phyloP scores from a whole-genome alignment of 2,797 vertebrate species.

The Apogon talboti region DNA sequence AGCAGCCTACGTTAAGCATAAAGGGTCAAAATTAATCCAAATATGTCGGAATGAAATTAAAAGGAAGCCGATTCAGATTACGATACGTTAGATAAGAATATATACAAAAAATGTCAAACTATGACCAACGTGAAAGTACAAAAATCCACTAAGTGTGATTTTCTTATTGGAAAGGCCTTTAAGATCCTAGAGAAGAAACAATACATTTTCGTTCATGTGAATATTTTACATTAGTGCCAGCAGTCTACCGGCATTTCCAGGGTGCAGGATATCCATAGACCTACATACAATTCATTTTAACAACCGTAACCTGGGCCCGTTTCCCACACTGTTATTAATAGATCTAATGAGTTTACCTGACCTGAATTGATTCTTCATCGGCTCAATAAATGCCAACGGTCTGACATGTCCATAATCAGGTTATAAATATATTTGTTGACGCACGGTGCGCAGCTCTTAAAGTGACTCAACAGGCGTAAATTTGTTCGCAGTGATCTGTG shows the following conservation, averaged over 20 bases:
- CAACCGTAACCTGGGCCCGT: slow-evolving; percentile 2
- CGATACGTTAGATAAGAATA: too few relatives aligned
- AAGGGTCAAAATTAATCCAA: slow-evolving; percentile 33
- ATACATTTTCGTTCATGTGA: neutral
- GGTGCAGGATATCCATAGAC: neutral
- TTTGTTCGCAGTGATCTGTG: slow-evolving; percentile 1
- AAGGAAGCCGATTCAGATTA: neutral
- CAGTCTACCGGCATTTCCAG: neutral
- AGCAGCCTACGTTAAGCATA: slow-evolving; percentile 28
- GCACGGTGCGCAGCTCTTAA: slow-evolving; percentile 4
- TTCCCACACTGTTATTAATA: slow-evolving; percentile 20
- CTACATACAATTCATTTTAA: slow-evolving; percentile 17
- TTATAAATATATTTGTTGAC: slow-evolving; percentile 18
- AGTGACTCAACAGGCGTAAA: slow-evolving; percentile 14
- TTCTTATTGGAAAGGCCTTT: too few relatives aligned
- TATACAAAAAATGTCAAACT: neutral
- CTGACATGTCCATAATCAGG: slow-evolving; percentile 19
- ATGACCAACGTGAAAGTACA: neutral
- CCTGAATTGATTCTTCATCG: slow-evolving; percentile 6
- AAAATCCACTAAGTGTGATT: too few relatives aligned
- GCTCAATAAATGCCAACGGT: slow-evolving; percentile 32
- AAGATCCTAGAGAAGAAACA: too few relatives aligned
- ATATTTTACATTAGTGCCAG: neutral
- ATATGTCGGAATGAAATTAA: neutral
- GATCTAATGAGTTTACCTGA: slow-evolving; percentile 23